These are phyloP conservation scores for Xenopus tropicalis DNA, from an alignment of 2,113 vertebrate genomes.

Conservation along the genomic window UCB_Xtro_10.0 CM004445.2:77537501-77538000, in stretches of 20 bases:
- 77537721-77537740: neutral
- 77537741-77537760: slow-evolving; percentile 17
- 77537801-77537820: neutral
- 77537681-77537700: too few relatives aligned
- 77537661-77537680: too few relatives aligned
- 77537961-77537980: neutral
- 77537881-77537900: too few relatives aligned
- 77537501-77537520: too few relatives aligned
- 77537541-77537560: too few relatives aligned
- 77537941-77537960: neutral
- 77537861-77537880: neutral
- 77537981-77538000: neutral
- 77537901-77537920: too few relatives aligned
- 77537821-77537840: neutral
- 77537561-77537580: too few relatives aligned
- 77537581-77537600: too few relatives aligned
- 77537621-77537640: too few relatives aligned
- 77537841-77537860: slow-evolving; percentile 10
- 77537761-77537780: slow-evolving; percentile 12
- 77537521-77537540: too few relatives aligned
- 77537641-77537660: too few relatives aligned
- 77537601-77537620: too few relatives aligned
- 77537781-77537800: slow-evolving; percentile 16
- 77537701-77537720: neutral
- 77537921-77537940: neutral